A percentile compares a stretch with the other conserved stretches of the same genome.
These are phyloP conservation scores for Ophion obscuratus DNA, from an alignment of 2,888 invertebrate genomes.

Conservation along the genomic window DNA sequence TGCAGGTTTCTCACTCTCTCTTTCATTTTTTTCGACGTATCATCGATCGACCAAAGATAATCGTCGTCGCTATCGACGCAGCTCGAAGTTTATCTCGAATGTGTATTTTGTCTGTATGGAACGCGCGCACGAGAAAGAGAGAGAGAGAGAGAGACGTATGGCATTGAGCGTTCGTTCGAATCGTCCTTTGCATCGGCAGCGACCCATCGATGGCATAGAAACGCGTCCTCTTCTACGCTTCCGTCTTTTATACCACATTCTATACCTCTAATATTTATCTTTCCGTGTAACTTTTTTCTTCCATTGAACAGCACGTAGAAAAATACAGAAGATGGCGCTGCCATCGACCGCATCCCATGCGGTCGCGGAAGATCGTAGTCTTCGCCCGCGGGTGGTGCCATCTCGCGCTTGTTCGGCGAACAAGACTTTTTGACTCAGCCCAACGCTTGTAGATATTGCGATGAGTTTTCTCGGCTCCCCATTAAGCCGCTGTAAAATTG, in stretches of 20 bases:
- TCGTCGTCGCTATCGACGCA: not conserved
- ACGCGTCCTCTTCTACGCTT: not conserved
- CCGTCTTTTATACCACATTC: not conserved
- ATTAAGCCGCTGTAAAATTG: not conserved
- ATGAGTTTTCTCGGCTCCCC: not conserved
- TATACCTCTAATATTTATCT: not conserved
- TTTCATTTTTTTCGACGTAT: not conserved
- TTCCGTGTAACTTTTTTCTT: not conserved
- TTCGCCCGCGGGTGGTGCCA: not conserved
- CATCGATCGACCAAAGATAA: not conserved
- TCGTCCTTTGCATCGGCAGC: not conserved
- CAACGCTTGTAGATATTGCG: not conserved
- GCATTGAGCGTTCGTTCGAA: not conserved
- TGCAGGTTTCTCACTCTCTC: not conserved
- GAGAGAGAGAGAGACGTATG: not conserved
- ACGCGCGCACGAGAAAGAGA: not conserved
- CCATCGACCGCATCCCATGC: not conserved
- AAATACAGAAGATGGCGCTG: not conserved
- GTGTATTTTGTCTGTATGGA: not conserved
- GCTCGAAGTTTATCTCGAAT: not conserved
- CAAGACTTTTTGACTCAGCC: not conserved
- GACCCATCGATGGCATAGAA: not conserved
- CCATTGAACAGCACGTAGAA: not conserved
- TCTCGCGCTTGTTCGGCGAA: not conserved
- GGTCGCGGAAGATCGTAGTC: not conserved